Evolutionary conservation across 2,113 vertebrate genomes (phyloP).

Genomic region (Puma concolor): DNA sequence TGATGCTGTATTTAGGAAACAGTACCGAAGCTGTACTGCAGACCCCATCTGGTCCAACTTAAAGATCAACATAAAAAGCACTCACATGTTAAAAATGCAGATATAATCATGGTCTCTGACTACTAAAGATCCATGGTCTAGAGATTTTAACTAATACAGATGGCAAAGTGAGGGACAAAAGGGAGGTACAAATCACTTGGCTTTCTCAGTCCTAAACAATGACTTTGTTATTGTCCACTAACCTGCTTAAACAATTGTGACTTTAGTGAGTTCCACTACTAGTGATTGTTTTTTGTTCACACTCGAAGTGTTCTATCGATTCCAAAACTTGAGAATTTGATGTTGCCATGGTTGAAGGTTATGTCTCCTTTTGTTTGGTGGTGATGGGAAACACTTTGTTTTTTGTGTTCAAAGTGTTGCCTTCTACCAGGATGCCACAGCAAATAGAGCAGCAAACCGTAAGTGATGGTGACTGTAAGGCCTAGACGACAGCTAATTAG

Average conservation of each 20-base stretch:
- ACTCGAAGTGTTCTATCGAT: background rate
- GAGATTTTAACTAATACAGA: slow-evolving; percentile 25
- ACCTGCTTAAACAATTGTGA: background rate
- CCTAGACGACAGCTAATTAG: background rate
- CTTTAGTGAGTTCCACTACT: background rate
- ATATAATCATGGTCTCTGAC: background rate
- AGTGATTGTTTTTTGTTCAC: background rate
- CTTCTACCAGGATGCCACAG: background rate
- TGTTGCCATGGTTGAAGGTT: background rate
- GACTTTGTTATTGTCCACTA: background rate
- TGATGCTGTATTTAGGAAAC: background rate
- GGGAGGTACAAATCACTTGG: background rate
- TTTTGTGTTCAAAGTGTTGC: background rate
- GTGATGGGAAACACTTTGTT: background rate
- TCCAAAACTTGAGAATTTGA: slow-evolving; percentile 16
- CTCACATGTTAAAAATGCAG: slow-evolving; percentile 25
- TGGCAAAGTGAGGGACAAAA: background rate
- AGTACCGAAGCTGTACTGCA: background rate
- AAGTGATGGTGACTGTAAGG: background rate
- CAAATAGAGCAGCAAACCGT: background rate
- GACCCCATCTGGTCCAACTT: background rate
- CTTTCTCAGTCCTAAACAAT: background rate
- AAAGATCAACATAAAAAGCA: slow-evolving; percentile 47
- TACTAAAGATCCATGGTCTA: background rate
- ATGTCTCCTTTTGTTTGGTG: background rate